Evolutionary conservation across 2,888 invertebrate genomes (phyloP).

Genomic region (Chydorus sphaericus): DNA sequence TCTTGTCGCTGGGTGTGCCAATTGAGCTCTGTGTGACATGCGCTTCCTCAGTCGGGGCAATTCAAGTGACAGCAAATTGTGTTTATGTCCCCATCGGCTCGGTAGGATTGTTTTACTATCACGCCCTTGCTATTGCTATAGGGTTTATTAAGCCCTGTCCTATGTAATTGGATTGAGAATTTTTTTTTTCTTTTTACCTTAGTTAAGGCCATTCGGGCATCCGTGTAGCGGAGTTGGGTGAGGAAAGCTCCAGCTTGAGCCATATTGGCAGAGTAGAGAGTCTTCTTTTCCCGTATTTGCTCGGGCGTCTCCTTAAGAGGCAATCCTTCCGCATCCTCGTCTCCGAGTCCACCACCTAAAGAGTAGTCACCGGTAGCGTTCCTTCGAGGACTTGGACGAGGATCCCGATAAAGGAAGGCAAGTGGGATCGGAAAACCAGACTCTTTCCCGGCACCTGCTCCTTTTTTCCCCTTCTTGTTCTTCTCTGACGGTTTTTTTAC

Average conservation of each 20-base stretch:
- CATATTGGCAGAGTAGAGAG: constrained; percentile 8
- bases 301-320: constrained; percentile 7
- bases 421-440: constrained; percentile 8
- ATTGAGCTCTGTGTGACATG: too few species aligned
- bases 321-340: constrained; percentile 1
- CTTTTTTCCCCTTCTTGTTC: not conserved
- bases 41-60: too few species aligned
- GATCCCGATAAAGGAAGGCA: constrained; percentile 10
- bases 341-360: not conserved
- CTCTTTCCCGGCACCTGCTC: not conserved
- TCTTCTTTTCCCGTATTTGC: constrained; percentile 10
- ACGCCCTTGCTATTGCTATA: too few species aligned
- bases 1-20: too few species aligned
- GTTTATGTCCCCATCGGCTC: too few species aligned
- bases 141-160: too few species aligned
- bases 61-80: too few species aligned
- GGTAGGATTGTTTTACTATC: too few species aligned
- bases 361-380: not conserved
- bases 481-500: not conserved
- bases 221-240: not conserved
- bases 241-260: constrained; percentile 12
- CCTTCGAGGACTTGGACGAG: constrained; percentile 1
- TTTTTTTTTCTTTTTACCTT: constrained; percentile 6
- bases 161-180: not conserved
- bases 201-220: not conserved